Evolutionary conservation across 30 jellyfish, hydroid and myxozoan genomes (phyloP), one percentile per base, ranked within the genome.

Genomic region (Phacellophora camtschatica): DNA sequence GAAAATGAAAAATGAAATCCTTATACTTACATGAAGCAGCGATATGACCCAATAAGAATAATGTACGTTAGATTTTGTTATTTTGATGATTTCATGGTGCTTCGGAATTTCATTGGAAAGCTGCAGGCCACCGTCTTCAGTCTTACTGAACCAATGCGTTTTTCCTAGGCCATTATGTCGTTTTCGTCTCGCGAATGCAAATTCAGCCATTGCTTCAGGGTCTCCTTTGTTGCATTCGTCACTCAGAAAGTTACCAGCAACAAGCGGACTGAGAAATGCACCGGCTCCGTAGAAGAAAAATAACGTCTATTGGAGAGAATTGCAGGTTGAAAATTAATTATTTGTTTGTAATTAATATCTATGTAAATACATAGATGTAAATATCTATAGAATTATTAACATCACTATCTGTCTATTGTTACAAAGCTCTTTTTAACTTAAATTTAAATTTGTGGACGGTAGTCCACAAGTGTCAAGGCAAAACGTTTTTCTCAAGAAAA

Each of bases 241-340:
- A 72, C 92, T 94, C 50, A 94, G 85, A 56, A 94, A 94, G 36
- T 83, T 82, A 0, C 99, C 99, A 20, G 99, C 99, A 31, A 94
- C 84, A 20, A 94, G 92, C 9, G 99, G 99, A 82, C 99, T 94
- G 63, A 94, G 88, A 41, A 94, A 94, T 5, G 99, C 99, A 31
- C 99, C 99, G 29, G 94, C 95, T 24, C 99, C 99, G 59, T 94
- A 94, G 82, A 94, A 94, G 73, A 94, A 94, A 68, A 94, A 94
- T 27, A 94, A 82, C 15, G 99, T 94, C 94, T 94, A 89, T 46
- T 23, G 7, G 16, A 20, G 56, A 28, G 4, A n/a, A n/a, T n/a
- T n/a, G n/a, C n/a, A n/a, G n/a, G n/a, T n/a, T n/a, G n/a, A n/a
- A n/a, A n/a, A n/a, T n/a, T n/a, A n/a, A n/a, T n/a, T n/a, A n/a